Evolutionary conservation across 2,888 invertebrate species (phyloP).

Genomic region (Cheiracanthium punctorium): DNA sequence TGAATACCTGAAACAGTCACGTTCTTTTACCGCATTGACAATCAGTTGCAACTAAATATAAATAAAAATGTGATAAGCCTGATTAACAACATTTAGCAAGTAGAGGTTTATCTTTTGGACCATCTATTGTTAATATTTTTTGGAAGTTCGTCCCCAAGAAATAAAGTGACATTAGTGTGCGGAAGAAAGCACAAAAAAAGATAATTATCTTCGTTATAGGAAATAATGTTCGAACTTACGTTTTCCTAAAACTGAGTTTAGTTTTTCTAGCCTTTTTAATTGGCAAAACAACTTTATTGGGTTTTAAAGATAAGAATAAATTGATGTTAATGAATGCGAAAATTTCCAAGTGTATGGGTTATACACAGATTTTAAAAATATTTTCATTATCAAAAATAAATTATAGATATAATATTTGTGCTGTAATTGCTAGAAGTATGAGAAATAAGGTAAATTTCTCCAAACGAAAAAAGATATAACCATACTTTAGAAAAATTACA

Average conservation of each 20-base stretch:
- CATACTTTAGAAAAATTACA: too few species aligned
- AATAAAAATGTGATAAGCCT: neutral
- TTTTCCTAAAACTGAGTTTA: neutral
- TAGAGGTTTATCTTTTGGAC: neutral
- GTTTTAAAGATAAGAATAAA: too few species aligned
- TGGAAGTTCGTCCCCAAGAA: neutral
- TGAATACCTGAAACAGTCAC: neutral
- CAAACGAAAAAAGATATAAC: too few species aligned
- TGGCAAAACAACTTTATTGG: too few species aligned
- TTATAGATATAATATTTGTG: too few species aligned
- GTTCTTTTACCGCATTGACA: neutral
- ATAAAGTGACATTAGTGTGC: neutral
- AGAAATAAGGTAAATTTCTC: too few species aligned
- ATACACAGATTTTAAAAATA: too few species aligned
- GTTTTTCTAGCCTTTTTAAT: neutral
- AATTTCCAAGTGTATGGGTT: too few species aligned
- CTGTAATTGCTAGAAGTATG: too few species aligned
- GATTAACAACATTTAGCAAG: neutral
- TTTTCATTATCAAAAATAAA: too few species aligned
- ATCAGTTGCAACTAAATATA: neutral
- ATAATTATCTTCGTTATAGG: constrained; percentile 1
- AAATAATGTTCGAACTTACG: neutral
- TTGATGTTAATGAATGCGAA: too few species aligned
- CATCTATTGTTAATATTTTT: constrained; percentile 6
- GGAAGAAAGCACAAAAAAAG: neutral